Conservation (phyloP, 2,113 vertebrate genomes). For the Malurus melanocephalus region DNA sequence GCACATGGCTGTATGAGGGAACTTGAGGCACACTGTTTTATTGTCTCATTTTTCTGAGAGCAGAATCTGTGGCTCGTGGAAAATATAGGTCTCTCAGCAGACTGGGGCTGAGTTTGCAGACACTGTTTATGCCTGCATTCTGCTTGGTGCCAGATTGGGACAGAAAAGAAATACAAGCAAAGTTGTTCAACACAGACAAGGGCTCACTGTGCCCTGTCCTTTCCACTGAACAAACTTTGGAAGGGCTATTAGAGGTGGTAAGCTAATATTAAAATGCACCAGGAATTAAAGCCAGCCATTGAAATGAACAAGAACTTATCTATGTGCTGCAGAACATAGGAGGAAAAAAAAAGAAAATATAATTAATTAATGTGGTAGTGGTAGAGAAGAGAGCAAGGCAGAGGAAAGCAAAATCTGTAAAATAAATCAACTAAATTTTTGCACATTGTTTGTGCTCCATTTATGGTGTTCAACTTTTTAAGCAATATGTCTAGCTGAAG, state of each 20-base stretch:
- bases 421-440: neutral
- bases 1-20: neutral
- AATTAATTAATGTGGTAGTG: neutral
- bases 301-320: conserved; percentile 14
- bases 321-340: neutral
- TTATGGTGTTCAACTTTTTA: neutral
- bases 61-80: neutral
- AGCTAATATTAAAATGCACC: conserved; percentile 24
- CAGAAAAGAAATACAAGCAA: conserved; percentile 37
- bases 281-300: neutral
- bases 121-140: neutral
- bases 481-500: neutral
- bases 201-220: conserved; percentile 40
- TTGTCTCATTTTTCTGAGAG: neutral
- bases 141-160: conserved; percentile 11
- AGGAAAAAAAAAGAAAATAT: neutral
- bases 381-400: neutral
- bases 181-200: conserved; percentile 44
- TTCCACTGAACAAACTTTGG: conserved; percentile 42
- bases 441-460: neutral
- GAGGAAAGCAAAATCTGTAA: neutral
- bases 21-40: neutral
- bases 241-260: neutral
- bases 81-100: neutral
- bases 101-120: neutral